These are phyloP conservation scores for Muscina levida DNA, from an alignment of 2,888 invertebrate species.

Conservation along the genomic window DNA sequence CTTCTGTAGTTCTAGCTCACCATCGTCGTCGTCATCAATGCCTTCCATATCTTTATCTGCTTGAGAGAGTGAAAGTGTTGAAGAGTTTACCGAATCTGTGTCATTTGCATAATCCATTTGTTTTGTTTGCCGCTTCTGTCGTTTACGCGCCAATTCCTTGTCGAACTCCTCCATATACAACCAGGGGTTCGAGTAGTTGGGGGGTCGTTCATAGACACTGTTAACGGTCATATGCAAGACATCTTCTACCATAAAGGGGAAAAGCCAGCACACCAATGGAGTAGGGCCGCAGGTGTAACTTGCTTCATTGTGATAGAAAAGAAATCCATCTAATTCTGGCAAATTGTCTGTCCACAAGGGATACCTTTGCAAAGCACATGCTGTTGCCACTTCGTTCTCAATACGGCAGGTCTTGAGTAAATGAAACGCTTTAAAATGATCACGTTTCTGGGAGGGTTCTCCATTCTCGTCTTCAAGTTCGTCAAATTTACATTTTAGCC, in stretches of 20 bases:
- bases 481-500: slow-evolving; percentile 87
- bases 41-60: slow-evolving; percentile 49
- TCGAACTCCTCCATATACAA: slow-evolving; percentile 82
- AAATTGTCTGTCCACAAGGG: slow-evolving; percentile 76
- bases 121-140: not conserved
- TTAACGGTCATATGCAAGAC: slow-evolving; percentile 80
- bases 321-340: slow-evolving; percentile 88
- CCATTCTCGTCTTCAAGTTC: slow-evolving; percentile 80
- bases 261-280: slow-evolving; percentile 95
- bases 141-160: slow-evolving; percentile 71
- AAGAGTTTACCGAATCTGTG: not conserved
- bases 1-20: slow-evolving; percentile 7
- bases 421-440: slow-evolving; percentile 67
- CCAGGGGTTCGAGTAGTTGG: slow-evolving; percentile 81
- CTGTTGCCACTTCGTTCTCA: slow-evolving; percentile 70
- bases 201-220: slow-evolving; percentile 80
- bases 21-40: slow-evolving; percentile 17
- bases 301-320: slow-evolving; percentile 93
- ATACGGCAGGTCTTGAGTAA: slow-evolving; percentile 72
- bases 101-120: not conserved
- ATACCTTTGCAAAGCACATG: slow-evolving; percentile 70
- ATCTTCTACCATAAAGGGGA: slow-evolving; percentile 92
- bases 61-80: not conserved
- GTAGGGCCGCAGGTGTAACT: slow-evolving; percentile 90
- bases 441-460: slow-evolving; percentile 38